A percentile compares a stretch with the other conserved stretches of the same genome.
Evolutionary conservation across 2,888 invertebrate species (phyloP).

Genomic region (Mechanitis mazaeus): DNA sequence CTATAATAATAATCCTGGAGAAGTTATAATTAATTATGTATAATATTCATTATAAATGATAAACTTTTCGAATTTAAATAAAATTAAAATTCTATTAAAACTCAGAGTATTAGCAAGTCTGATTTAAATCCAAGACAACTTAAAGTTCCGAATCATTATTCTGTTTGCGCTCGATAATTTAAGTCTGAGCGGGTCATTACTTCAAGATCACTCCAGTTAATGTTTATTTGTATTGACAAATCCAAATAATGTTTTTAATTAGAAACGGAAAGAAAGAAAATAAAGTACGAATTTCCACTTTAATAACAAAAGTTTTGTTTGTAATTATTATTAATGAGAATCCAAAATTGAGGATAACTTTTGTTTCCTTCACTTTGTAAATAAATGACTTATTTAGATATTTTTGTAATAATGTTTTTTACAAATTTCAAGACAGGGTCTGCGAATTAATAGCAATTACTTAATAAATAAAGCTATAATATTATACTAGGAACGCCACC

Average conservation of each 20-base stretch:
- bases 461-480: no score
- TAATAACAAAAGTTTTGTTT: background rate
- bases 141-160: slow-evolving; percentile 15
- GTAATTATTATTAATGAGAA: no score
- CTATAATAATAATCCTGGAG: no score
- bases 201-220: slow-evolving; percentile 2
- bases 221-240: slow-evolving; percentile 13
- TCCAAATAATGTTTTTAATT: slow-evolving; percentile 6
- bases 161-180: slow-evolving; percentile 16
- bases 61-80: background rate
- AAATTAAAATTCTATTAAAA: background rate
- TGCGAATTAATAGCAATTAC: no score
- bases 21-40: background rate
- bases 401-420: no score
- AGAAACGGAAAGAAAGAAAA: background rate
- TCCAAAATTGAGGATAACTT: no score
- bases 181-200: slow-evolving; percentile 5
- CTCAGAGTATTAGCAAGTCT: slow-evolving; percentile 1
- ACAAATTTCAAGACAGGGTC: no score
- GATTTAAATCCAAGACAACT: background rate
- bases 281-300: background rate
- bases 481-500: no score
- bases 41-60: background rate
- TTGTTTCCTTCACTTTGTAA: no score
- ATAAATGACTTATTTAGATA: no score